Evolutionary conservation across 2,113 vertebrate species (phyloP), one percentile per base, ranked within the genome.

Genomic region (Acanthochromis polyacanthus): DNA sequence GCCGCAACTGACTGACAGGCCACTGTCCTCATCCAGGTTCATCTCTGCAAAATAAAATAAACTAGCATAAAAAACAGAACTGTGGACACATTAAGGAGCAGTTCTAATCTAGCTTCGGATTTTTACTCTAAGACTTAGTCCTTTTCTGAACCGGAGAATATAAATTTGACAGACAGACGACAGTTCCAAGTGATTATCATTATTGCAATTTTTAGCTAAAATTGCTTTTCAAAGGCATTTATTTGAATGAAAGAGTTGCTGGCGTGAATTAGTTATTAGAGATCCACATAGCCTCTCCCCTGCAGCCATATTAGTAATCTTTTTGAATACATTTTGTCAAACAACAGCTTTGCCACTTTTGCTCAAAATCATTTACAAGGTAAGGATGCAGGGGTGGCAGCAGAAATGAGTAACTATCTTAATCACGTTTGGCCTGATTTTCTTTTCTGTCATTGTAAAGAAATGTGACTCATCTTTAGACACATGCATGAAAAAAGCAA

Each of bases 1-100:
- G 88, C 98, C 98, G 3, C 97, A 97, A 89, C 95, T 96, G 90
- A 96, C 95, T 0, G 96, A 91, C 94, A 95, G 92, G 85, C 91
- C 89, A 80, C 91, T 93, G 83, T 96, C 96, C 45, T 93, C 92
- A 55, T 94, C 94, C 87, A 93, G 80, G 79, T 94, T 94, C 93
- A 94, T 95, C 61, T 89, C 83, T 93, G 83, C 56, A 79, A 80
- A 78, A 19, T 12, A 51, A 22, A 48, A 63, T n/a, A 10, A 15
- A 45, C 60, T 15, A 12, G 12, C 38, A 28, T 1, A 10, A 10
- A 48, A 11, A 19, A 11, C 3, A 11, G 22, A 78, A 17, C 1
- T 25, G 19, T 36, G 38, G 30, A 9, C 10, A 22, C 2, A 51
- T 28, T 5, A 11, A 45, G 15, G 11, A 22, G n/a, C 20, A n/a